A percentile compares a stretch with the other conserved stretches of the same genome.
phyloP scores from a whole-genome alignment of 2,888 invertebrate species.

The Lepeophtheirus nordmannii region DNA sequence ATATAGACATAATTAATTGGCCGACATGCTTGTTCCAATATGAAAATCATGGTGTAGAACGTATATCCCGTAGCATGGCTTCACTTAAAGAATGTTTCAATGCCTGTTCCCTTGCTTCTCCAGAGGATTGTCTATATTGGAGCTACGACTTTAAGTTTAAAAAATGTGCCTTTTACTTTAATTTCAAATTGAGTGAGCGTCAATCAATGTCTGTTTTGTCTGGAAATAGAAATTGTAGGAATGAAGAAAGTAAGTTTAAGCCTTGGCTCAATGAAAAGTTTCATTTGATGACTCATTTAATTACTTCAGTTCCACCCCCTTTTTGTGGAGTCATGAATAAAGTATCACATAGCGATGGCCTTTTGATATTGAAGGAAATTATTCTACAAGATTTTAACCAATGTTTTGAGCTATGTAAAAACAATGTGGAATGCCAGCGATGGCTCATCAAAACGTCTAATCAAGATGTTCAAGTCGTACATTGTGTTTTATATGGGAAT shows the following conservation, averaged over 20 bases:
- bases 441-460: not conserved
- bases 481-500: not conserved
- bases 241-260: not conserved
- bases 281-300: not conserved
- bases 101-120: not conserved
- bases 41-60: not conserved
- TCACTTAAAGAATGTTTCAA: constrained; percentile 7
- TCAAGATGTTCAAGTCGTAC: not conserved
- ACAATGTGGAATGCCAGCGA: not conserved
- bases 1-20: not conserved
- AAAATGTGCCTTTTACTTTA: not conserved
- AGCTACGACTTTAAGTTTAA: constrained; percentile 6
- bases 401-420: not conserved
- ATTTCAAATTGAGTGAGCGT: not conserved
- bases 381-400: not conserved
- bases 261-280: no score
- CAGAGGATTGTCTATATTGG: constrained; percentile 4
- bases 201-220: not conserved
- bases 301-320: not conserved
- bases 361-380: not conserved
- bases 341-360: not conserved
- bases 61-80: not conserved
- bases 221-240: not conserved
- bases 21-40: constrained; percentile 1
- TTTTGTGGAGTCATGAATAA: constrained; percentile 9